These are phyloP conservation scores for Leptarthrus brevirostris DNA, from an alignment of 2,888 invertebrate genomes.

Conservation along the genomic window DNA sequence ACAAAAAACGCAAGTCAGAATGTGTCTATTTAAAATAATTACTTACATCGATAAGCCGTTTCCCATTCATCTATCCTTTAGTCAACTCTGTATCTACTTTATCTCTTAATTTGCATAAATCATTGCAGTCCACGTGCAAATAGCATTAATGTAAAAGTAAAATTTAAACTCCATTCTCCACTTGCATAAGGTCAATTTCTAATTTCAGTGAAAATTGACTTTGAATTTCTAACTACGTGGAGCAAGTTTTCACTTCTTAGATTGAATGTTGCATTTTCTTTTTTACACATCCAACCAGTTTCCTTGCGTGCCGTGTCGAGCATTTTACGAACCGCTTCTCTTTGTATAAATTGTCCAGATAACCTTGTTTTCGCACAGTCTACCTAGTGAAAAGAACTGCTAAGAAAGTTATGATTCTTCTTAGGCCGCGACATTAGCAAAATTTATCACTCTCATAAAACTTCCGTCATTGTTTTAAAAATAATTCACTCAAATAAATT, in stretches of 20 bases:
- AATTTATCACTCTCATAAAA: background rate
- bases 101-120: too few species aligned
- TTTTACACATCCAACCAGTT: constrained; percentile 8
- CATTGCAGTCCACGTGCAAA: too few species aligned
- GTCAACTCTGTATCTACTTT: too few species aligned
- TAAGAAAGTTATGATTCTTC: background rate
- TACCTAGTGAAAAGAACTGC: background rate
- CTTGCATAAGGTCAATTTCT: constrained; percentile 16
- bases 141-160: background rate
- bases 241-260: constrained; percentile 28
- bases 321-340: constrained; percentile 14
- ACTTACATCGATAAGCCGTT: too few species aligned
- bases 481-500: too few species aligned
- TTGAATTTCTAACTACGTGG: constrained; percentile 8
- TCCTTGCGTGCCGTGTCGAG: constrained; percentile 16
- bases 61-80: too few species aligned
- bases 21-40: too few species aligned
- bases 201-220: constrained; percentile 24
- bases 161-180: background rate
- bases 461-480: background rate
- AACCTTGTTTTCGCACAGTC: background rate
- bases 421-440: too few species aligned
- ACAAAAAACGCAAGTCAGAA: too few species aligned
- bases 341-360: background rate
- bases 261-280: background rate